Conservation (phyloP, 2,888 invertebrate genomes). For the Zygothrica quintamaculata region DNA sequence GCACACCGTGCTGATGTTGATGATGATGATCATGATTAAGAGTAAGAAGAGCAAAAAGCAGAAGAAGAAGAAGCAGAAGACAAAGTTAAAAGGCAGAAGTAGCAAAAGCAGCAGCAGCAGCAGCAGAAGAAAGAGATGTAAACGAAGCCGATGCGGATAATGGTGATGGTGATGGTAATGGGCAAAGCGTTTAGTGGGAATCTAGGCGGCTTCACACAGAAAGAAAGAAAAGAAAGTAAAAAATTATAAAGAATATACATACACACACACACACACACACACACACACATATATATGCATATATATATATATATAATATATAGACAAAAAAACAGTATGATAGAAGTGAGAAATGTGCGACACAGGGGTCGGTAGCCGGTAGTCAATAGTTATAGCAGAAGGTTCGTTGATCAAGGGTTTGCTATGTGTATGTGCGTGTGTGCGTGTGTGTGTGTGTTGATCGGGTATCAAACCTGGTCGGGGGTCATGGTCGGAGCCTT, state of each 20-base stretch:
- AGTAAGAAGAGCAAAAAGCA: conserved; percentile 2
- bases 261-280: too few species aligned
- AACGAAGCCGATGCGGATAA: conserved; percentile 41
- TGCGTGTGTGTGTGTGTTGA: too few species aligned
- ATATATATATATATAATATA: too few species aligned
- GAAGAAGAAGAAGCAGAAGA: conserved; percentile 9
- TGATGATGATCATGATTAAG: conserved; percentile 2
- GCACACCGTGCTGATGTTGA: conserved; percentile 1
- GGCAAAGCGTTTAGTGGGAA: conserved; percentile 48
- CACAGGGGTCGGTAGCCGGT: conserved; percentile 24
- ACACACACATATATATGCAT: too few species aligned
- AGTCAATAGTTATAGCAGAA: too few species aligned
- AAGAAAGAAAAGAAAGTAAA: conserved; percentile 4
- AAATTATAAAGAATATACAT: not conserved
- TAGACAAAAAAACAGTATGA: not conserved
- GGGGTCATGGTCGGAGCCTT: conserved; percentile 57
- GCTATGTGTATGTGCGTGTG: too few species aligned
- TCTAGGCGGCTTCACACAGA: conserved; percentile 28
- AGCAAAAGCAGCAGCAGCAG: not conserved
- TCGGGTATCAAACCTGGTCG: not conserved
- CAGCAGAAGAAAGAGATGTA: conserved; percentile 16
- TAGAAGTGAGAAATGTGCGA: conserved; percentile 48
- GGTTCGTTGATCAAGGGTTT: too few species aligned
- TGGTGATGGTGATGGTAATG: conserved; percentile 44
- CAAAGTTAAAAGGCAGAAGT: conserved; percentile 1